Evolutionary conservation across 2,113 vertebrate genomes (phyloP).

Genomic region (Zapus hudsonius): DNA sequence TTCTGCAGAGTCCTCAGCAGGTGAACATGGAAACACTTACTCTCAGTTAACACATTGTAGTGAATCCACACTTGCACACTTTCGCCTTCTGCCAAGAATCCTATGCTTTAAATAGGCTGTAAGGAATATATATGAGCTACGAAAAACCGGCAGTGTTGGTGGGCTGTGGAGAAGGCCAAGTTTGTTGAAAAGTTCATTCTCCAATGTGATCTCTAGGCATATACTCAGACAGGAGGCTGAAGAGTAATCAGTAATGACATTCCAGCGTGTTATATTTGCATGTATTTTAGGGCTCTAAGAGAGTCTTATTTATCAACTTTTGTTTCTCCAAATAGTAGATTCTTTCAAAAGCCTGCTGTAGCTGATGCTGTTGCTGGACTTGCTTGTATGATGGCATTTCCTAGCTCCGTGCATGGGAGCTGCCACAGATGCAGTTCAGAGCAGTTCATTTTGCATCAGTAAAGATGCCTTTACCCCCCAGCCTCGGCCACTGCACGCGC

Average conservation of each 20-base stretch:
- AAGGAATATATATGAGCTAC: constrained; percentile 35
- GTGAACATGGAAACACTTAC: constrained; percentile 48
- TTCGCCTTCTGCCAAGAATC: constrained; percentile 36
- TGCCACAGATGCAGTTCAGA: neutral
- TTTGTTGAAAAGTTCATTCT: constrained; percentile 40
- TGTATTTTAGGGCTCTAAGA: constrained; percentile 38
- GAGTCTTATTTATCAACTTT: neutral
- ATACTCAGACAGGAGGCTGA: neutral
- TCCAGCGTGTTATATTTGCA: constrained; percentile 18
- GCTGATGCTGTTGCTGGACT: neutral
- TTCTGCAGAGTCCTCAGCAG: constrained; percentile 31
- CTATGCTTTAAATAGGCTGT: constrained; percentile 21
- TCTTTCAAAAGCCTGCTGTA: neutral
- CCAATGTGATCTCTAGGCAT: neutral
- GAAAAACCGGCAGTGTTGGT: neutral
- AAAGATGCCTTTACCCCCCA: constrained; percentile 32
- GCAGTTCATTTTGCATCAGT: constrained; percentile 42
- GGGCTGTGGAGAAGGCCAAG: neutral
- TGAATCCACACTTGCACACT: neutral
- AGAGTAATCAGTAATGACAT: neutral
- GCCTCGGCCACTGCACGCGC: neutral
- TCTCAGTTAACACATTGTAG: constrained; percentile 47
- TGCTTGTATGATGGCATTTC: constrained; percentile 17
- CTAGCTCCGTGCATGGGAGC: constrained; percentile 1
- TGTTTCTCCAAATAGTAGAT: constrained; percentile 9